These are phyloP conservation scores for Agapornis canus DNA, from an alignment of 2,797 vertebrate species.

Conservation along the genomic window DNA sequence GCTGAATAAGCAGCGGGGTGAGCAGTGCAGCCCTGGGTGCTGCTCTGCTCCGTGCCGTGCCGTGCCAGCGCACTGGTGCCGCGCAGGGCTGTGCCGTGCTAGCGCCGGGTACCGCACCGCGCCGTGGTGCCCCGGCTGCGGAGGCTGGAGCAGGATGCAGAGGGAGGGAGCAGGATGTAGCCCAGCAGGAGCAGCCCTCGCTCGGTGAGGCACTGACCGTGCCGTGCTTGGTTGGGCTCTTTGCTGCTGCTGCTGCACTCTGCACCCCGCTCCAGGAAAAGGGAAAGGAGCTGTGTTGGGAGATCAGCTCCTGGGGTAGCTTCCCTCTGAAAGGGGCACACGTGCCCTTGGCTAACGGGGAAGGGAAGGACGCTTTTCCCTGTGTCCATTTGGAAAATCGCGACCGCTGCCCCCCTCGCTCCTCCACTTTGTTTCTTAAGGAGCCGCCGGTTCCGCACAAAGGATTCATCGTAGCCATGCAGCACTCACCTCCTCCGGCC, in stretches of 20 bases:
- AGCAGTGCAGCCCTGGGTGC: neutral
- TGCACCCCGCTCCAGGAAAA: neutral
- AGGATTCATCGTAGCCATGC: neutral
- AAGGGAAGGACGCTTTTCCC: neutral
- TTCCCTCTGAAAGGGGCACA: neutral
- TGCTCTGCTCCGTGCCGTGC: neutral
- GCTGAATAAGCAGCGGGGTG: neutral
- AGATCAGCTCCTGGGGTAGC: neutral
- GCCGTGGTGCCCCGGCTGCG: neutral
- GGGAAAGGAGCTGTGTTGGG: neutral
- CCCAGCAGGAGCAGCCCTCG: neutral
- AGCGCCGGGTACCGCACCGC: neutral
- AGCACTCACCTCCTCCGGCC: conserved; percentile 26
- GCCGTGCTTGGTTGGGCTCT: rapidly evolving
- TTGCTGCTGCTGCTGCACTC: neutral
- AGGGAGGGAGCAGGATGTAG: neutral
- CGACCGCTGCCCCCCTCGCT: neutral
- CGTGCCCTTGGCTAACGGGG: neutral
- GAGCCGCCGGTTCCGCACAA: neutral
- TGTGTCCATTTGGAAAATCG: neutral
- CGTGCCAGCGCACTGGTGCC: neutral
- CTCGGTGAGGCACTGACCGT: neutral
- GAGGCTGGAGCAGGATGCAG: neutral
- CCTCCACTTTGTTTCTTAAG: neutral
- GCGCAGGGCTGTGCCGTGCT: neutral